These are phyloP conservation scores for Hyalella azteca DNA, from an alignment of 2,888 invertebrate species.

Conservation along the genomic window DNA sequence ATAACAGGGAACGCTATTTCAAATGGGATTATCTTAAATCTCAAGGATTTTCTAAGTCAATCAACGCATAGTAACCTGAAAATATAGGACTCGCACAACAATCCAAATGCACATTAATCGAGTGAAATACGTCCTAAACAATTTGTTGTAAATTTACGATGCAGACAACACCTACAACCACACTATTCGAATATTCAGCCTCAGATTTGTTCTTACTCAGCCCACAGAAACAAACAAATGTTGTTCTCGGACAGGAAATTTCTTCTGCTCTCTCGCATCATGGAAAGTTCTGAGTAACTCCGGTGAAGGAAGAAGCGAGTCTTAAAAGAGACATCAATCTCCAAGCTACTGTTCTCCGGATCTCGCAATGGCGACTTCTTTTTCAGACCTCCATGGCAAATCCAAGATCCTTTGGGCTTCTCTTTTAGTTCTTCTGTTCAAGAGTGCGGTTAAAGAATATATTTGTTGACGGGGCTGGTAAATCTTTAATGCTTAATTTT, in stretches of 20 bases:
- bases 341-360: background rate
- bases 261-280: background rate
- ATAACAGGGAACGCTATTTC: too few relatives aligned
- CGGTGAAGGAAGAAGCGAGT: conserved; percentile 14
- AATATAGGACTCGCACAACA: too few relatives aligned
- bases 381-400: background rate
- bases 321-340: conserved; percentile 29
- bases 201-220: too few relatives aligned
- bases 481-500: too few relatives aligned
- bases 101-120: too few relatives aligned
- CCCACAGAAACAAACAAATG: background rate
- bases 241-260: conserved; percentile 11
- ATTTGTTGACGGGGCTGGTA: background rate
- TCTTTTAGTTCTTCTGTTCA: background rate
- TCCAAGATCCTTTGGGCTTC: background rate
- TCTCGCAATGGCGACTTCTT: conserved; percentile 17
- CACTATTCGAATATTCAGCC: too few relatives aligned
- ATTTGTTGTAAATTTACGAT: too few relatives aligned
- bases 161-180: too few relatives aligned
- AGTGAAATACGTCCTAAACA: too few relatives aligned
- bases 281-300: conserved; percentile 33
- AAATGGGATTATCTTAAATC: too few relatives aligned
- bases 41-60: too few relatives aligned
- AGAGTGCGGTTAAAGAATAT: background rate
- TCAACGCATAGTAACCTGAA: too few relatives aligned